Base-by-base conservation (phyloP, 2,797 vertebrate species). In the Xiphorhynchus erythropygius region DNA sequence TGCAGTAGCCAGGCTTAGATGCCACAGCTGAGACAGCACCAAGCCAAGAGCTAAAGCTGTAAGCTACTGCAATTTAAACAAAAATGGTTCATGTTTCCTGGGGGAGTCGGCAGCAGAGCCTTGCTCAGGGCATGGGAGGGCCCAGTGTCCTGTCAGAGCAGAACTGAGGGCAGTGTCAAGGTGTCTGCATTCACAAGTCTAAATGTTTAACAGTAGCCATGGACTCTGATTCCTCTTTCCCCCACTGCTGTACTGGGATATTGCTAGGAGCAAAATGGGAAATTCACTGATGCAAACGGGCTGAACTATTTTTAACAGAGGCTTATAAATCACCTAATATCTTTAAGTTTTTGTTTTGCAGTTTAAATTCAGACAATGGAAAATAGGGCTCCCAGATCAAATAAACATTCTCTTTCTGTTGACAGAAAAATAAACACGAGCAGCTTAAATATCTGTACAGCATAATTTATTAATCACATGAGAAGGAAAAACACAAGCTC, bases 351-450 rank as follows among this genome's bases (percentile, higher is more conserved):
- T 91, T 79, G 59, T 84, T 93, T 93, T 79, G 78, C 92, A 87
- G 60, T 89, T 96, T 64, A 60, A 92, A 87, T 82, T 94, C 94
- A 95, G 88, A 96, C 96, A 96, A 96, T 94, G 89, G 90, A 97
- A 95, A 91, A 95, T 50, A 64, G 75, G 63, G 39, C 84, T 95
- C 71, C 60, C n/a, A 87, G 88, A 64, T 87, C 86, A 93, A 92
- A 82, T 94, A 97, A 94, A 91, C 81, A 89, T 89, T 95, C 89
- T 78, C 84, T 84, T 85, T 92, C 81, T 73, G 82, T 87, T 90
- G 94, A 84, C 6, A 95, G 88, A 91, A 95, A 96, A 96, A 93
- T 82, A 96, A 95, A 79, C 84, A 84, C 1, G 21, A 89, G 75
- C 74, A 49, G 92, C 68, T 87, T 96, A 90, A 92, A 92, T 93